Base-by-base conservation (phyloP, 2,113 vertebrate species). In the Motacilla alba region DNA sequence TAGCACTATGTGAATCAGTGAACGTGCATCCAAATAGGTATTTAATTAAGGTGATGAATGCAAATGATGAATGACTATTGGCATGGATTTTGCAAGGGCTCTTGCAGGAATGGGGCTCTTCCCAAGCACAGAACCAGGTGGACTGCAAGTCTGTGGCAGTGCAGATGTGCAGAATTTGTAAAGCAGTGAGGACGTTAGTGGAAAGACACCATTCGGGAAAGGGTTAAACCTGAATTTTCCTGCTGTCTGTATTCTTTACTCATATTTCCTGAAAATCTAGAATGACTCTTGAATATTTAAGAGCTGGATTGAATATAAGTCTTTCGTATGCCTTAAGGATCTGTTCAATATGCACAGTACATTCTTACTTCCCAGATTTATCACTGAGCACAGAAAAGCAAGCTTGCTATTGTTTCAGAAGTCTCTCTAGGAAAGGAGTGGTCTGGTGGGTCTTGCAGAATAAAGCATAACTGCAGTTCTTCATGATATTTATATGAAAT, bases 331-430 rank as follows among this genome's bases (percentile, higher is more conserved):
- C 59, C 87, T 72, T 68, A 46, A 94, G 90, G 85, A 72, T 78
- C 72, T 90, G 37, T 56, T 92, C 79, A 90, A 39, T 60, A 66
- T 53, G 66, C 31, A 44, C 23, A 50, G 24, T 55, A 66, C 49
- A 77, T 70, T 80, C 58, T 79, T 69, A 53, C 53, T 84, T 62
- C 26, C 70, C 28, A 27, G 12, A 76, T 87, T 82, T 89, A 90
- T 93, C 60, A 60, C 53, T 73, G 58, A 78, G 23, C 80, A 73
- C 43, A 87, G 79, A 90, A 92, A 83, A 72, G 46, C 79, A 85
- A 69, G 55, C 56, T 82, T 92, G 76, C 66, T 93, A 76, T 84
- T 90, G n/a, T 87, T 96, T 93, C 66, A 92, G 66, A 52, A 92
- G 44, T 89, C 64, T 90, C 73, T 90, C 83, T 68, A 93, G 73